Evolutionary conservation across 2,888 invertebrate species (phyloP).

Genomic region (Sphaerophoria taeniata): DNA sequence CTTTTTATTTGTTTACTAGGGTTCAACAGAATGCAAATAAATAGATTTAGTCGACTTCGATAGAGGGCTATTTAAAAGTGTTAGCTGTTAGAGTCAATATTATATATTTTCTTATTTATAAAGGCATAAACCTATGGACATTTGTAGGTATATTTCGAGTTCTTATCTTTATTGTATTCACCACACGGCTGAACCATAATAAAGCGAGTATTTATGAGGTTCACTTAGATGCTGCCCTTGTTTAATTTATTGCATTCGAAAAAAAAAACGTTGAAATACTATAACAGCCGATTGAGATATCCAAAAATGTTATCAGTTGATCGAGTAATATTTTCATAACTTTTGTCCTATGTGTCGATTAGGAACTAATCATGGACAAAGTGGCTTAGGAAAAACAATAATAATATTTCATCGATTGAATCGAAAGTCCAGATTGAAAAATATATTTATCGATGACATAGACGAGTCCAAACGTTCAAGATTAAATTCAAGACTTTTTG

Average conservation of each 20-base stretch:
- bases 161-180: constrained; percentile 47
- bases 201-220: constrained; percentile 28
- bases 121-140: constrained; percentile 6
- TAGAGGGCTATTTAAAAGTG: constrained; percentile 35
- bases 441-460: too few relatives aligned
- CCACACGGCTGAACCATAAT: constrained; percentile 1
- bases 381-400: too few relatives aligned
- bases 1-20: constrained; percentile 34
- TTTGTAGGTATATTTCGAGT: neutral
- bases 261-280: neutral
- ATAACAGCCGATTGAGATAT: neutral
- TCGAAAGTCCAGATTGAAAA: too few relatives aligned
- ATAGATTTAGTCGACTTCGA: neutral
- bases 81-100: constrained; percentile 2
- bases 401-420: too few relatives aligned
- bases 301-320: constrained; percentile 30
- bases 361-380: constrained; percentile 1
- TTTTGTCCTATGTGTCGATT: constrained; percentile 20
- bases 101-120: neutral
- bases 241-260: constrained; percentile 47
- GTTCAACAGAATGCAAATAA: constrained; percentile 35
- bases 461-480: too few relatives aligned
- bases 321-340: constrained; percentile 9
- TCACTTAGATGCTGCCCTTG: constrained; percentile 27
- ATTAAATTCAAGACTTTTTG: too few relatives aligned